phyloP scores from a whole-genome alignment of 2,888 invertebrate genomes.

The Odontomyia ornata region DNA sequence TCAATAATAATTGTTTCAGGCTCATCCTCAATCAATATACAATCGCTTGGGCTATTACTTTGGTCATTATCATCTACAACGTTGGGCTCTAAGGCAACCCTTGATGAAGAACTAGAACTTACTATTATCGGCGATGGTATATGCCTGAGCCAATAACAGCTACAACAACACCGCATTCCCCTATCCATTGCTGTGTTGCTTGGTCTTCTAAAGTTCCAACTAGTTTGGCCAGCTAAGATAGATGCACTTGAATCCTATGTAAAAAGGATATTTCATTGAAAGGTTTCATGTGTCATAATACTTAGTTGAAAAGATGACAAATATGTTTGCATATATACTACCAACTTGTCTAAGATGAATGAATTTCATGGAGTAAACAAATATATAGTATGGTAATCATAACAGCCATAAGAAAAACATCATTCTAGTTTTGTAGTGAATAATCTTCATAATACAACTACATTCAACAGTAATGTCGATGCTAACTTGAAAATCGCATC shows the following conservation, averaged over 20 bases:
- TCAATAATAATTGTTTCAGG: slow-evolving; percentile 43
- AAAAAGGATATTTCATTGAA: background rate
- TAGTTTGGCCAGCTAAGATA: background rate
- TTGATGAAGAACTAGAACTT: background rate
- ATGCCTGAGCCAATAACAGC: background rate
- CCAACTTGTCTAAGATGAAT: too few species aligned
- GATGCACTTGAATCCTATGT: background rate
- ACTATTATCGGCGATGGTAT: background rate
- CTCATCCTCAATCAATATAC: slow-evolving; percentile 37
- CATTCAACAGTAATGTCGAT: too few species aligned
- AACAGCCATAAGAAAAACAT: too few species aligned
- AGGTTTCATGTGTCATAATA: too few species aligned
- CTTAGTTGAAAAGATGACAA: too few species aligned
- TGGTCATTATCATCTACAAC: background rate
- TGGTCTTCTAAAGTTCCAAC: background rate
- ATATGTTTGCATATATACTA: too few species aligned
- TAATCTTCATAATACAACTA: too few species aligned
- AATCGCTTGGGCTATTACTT: slow-evolving; percentile 24
- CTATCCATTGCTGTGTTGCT: background rate
- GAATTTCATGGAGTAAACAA: too few species aligned
- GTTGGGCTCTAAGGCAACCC: background rate
- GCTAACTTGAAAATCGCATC: too few species aligned
- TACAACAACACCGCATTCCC: background rate
- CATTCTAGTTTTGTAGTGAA: too few species aligned
- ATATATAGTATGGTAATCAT: too few species aligned